Evolutionary conservation across 2,113 vertebrate species (phyloP), one percentile per base, ranked within the genome.

Genomic region (Stictonetta naevosa): DNA sequence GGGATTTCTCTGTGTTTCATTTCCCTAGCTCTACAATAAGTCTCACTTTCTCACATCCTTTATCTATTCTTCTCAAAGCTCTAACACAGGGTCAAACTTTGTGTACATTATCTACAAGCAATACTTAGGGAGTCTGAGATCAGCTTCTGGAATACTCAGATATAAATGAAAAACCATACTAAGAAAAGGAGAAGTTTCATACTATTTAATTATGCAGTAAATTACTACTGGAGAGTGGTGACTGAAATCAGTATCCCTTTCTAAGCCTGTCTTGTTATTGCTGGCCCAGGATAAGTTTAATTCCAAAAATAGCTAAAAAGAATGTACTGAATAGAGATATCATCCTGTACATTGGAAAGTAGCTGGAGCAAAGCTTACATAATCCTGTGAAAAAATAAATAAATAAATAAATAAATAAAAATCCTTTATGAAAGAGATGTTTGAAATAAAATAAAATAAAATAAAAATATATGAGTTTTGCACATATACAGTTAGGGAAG

Each of bases 41-140:
- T 84, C 76, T 94, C 88, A 92, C 64, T 91, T 92, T 93, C 80
- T 92, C 73, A 93, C 64, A 92, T 91, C 73, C 60, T 95, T 95
- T 95, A 78, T 89, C 76, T 94, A 5, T 84, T 95, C 77, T 81
- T 75, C 69, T 82, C 36, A 95, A 91, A 92, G 33, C 38, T 76
- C 74, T 89, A 91, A 78, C 53, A 68, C 23, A 31, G 74, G 81
- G 77, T 95, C 86, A 93, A 12, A 58, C 69, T 88, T 83, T 91
- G 58, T 91, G 60, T 78, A 64, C 21, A 34, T 93, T 84, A 79
- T 87, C 60, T 75, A 79, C 66, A 58, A 56, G 58, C 8, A 72
- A 75, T 68, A 44, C n/a, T 63, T 60, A 67, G 20, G 8, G 42
- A 93, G 18, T 58, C 42, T 0, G 1, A 68, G 52, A 67, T 48